Base-by-base conservation (phyloP, 2,113 vertebrate species). In the Pomatorhinus ruficollis region DNA sequence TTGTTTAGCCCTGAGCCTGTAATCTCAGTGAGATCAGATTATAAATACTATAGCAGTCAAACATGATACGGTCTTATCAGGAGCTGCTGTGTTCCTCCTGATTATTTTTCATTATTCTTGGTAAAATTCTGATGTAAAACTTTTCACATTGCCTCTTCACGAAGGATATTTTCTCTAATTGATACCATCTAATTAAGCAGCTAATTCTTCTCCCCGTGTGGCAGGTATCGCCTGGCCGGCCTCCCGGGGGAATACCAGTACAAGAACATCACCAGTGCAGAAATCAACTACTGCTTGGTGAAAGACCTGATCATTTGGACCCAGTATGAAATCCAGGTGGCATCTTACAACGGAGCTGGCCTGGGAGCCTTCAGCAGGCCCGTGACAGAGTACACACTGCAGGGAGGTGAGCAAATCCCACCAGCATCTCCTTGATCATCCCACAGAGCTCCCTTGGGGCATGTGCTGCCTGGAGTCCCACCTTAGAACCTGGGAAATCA, bases 281-380 rank as follows among this genome's bases (percentile, higher is more conserved):
- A 99, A 97, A 98, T 99, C 90, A 99, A 98, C 98, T 99, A 99
- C 98, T 99, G 99, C 97, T 97, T 99, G 82, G 98, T 99, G 79
- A 98, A 98, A 17, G 99, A 99, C 89, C 98, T 99, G 91, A 99
- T 99, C 98, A 98, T 99, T 97, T 99, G 99, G 99, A 99, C 99
- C 1, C 99, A 99, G 96, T 99, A 99, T 80, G 99, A 99, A 92
- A 99, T 99, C 97, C 99, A 99, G 98, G 99, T 99, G 98, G 99
- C 99, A 0, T 99, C 99, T 15, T 99, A 98, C 98, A 99, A 99
- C 0, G 98, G 98, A 39, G 99, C 99, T 1, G 99, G 99, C 40
- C 98, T 99, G 92, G 99, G 99, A 3, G 97, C 98, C 17, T 99
- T 99, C 98, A 99, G 99, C 98, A 98, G 98, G 77, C 97, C 99